Evolutionary conservation across 1,140 invertebrate species (phyloP), one percentile per base, ranked within the genome.

Genomic region (Pristionchus pacificus): DNA sequence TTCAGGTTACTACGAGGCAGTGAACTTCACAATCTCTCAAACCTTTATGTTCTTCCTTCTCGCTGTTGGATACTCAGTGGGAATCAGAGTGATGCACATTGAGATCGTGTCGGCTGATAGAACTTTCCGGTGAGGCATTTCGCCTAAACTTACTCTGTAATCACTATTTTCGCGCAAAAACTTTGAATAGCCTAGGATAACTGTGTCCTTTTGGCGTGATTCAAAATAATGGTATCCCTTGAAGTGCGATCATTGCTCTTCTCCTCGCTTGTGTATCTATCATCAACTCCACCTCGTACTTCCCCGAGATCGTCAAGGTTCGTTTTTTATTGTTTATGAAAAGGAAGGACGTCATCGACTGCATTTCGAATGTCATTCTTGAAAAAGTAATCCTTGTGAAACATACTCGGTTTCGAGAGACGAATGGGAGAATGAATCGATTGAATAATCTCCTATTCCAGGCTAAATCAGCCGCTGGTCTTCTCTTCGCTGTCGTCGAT

Each of bases 251-350:
- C 24, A 70, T 58, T 24, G 58, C 71, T 0, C 68, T 75, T 65
- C 33, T 75, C 38, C 38, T 75, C 60, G 71, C 59, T 1, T 63
- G 59, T 2, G 74, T 74, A n/a, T 70, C 60, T 25, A 67, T 75
- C 25, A 75, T 75, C 71, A 60, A 74, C 80, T 78, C 79, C 0
- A 72, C 81, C 1, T 81, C 83, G 1, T 84, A 85, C 68, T 72
- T 84, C 38, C 84, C 84, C 0, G 84, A 85, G 60, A 85, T 85
- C 68, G 74, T 79, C 13, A 85, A 85, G 72, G 38, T 49, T 49
- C 19, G 38, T 19, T 49, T 19, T 49, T 19, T 19, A 6, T 10
- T 49, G 19, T 19, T 19, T 10, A 49, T 49, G n/a, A n/a, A n/a
- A n/a, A n/a, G n/a, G n/a, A n/a, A n/a, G n/a, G n/a, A n/a, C n/a